phyloP scores from a whole-genome alignment of 2,888 invertebrate species.

The Calephelis perditalis region DNA sequence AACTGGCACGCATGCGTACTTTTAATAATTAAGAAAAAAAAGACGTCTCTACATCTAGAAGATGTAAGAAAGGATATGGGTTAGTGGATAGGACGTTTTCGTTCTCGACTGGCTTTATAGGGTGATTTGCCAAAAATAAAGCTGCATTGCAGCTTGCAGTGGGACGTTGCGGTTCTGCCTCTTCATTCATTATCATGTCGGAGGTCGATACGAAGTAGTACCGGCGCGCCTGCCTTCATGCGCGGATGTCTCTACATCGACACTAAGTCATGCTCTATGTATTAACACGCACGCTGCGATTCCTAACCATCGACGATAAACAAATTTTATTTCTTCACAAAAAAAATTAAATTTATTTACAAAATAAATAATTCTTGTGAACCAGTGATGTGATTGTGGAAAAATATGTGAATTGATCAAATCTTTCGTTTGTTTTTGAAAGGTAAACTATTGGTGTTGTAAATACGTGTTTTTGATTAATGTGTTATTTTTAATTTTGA shows the following conservation, averaged over 20 bases:
- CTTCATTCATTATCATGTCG: constrained; percentile 59
- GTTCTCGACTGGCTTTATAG: constrained; percentile 36
- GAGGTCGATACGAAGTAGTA: constrained; percentile 46
- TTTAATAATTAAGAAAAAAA: constrained; percentile 22
- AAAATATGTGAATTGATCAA: background rate
- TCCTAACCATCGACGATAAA: background rate
- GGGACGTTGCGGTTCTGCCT: constrained; percentile 57
- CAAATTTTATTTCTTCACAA: constrained; percentile 3
- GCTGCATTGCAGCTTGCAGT: constrained; percentile 76
- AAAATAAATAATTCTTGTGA: background rate
- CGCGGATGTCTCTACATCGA: constrained; percentile 43
- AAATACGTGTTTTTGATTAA: background rate
- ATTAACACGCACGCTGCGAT: constrained; percentile 1
- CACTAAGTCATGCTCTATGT: constrained; percentile 26
- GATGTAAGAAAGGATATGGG: constrained; percentile 29
- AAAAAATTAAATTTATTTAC: background rate
- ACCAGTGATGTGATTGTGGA: background rate
- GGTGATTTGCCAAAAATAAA: constrained; percentile 72
- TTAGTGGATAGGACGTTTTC: constrained; percentile 40
- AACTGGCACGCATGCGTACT: constrained; percentile 35
- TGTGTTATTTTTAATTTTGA: background rate
- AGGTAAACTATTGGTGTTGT: background rate
- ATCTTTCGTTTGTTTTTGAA: background rate
- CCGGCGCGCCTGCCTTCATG: constrained; percentile 54
- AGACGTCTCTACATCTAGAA: constrained; percentile 12